Conservation (phyloP, 2,113 vertebrate genomes). For the Rhipidura dahli region DNA sequence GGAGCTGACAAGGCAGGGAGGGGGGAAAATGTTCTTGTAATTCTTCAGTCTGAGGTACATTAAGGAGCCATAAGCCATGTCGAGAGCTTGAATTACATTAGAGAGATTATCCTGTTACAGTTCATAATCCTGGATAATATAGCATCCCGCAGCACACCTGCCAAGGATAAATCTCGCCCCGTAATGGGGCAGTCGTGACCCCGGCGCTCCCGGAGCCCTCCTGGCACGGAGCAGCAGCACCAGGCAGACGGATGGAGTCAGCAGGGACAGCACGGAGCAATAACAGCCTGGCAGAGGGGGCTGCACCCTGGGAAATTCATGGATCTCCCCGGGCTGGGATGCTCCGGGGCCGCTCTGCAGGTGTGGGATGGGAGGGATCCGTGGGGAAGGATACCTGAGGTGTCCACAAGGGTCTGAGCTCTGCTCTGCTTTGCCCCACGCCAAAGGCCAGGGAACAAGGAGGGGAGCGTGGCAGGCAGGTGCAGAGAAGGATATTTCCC, state of each 20-base stretch:
- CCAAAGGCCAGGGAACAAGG: neutral
- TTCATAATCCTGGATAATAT: constrained; percentile 87
- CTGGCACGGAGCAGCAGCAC: constrained; percentile 55
- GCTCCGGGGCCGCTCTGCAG: rapidly evolving
- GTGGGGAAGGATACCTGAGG: neutral
- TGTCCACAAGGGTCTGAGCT: neutral
- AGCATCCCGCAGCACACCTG: constrained; percentile 78
- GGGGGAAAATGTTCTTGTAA: constrained; percentile 81
- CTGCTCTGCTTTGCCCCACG: rapidly evolving
- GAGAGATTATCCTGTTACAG: constrained; percentile 87
- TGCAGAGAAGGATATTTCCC: neutral
- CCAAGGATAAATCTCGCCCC: constrained; percentile 80
- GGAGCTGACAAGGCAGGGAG: constrained; percentile 79
- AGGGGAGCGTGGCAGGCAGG: neutral
- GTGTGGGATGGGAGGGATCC: neutral
- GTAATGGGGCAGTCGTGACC: constrained; percentile 77
- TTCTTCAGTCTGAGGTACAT: constrained; percentile 87
- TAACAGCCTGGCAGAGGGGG: constrained; percentile 34
- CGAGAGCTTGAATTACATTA: constrained; percentile 88
- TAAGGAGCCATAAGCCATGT: constrained; percentile 88
- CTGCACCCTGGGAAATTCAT: neutral
- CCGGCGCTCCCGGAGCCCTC: constrained; percentile 57
- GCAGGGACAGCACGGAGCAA: neutral
- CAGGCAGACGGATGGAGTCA: constrained; percentile 26
- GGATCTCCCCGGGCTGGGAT: neutral